Evolutionary conservation across 1,140 invertebrate genomes (phyloP).

Genomic region (Dufourea novaeangliae): DNA sequence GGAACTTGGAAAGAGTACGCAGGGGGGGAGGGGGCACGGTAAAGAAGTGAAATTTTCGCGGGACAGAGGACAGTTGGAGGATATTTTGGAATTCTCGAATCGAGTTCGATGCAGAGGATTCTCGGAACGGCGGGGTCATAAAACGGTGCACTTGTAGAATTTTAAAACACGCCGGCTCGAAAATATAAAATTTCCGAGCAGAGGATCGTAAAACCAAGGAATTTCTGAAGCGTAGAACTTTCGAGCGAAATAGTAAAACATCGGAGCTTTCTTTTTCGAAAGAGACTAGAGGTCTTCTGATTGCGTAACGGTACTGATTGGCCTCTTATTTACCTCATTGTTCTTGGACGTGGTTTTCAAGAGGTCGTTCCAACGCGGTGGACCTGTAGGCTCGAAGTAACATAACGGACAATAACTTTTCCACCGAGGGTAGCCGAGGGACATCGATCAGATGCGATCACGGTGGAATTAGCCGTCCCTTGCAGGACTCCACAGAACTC

Average conservation of each 20-base stretch:
- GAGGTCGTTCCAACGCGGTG: not conserved
- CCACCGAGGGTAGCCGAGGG: slow-evolving; percentile 69
- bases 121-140: not conserved
- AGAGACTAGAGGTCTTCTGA: not conserved
- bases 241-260: not conserved
- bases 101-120: not conserved
- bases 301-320: not conserved
- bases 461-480: slow-evolving; percentile 80
- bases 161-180: not conserved
- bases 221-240: not conserved
- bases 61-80: not conserved
- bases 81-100: not conserved
- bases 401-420: slow-evolving; percentile 74
- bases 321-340: not conserved
- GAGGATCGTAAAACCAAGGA: slow-evolving; percentile 1
- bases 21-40: too few relatives aligned
- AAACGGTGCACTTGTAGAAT: not conserved
- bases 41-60: too few relatives aligned
- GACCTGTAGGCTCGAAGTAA: slow-evolving; percentile 18
- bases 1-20: too few relatives aligned
- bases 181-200: not conserved
- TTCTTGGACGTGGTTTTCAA: not conserved
- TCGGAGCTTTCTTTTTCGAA: not conserved
- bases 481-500: slow-evolving; percentile 73
- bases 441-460: slow-evolving; percentile 80